Percentiles rank a stretch among this genome's conserved stretches.
phyloP scores from a whole-genome alignment of 2,797 vertebrate species.

The Clamator glandarius region DNA sequence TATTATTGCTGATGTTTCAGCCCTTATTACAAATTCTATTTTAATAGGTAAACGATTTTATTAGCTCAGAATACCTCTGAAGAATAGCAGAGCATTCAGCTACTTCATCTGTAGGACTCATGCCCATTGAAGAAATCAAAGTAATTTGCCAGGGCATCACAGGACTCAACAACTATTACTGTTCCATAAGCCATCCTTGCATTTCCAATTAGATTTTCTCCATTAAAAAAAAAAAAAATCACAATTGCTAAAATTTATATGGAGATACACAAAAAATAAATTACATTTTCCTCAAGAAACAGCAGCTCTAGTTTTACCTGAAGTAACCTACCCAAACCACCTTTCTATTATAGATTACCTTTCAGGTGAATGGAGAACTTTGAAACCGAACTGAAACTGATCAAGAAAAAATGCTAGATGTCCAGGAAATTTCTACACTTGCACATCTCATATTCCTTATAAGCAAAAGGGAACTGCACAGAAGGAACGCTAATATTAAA shows the following conservation, averaged over 20 bases:
- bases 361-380: background rate
- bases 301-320: conserved; percentile 50
- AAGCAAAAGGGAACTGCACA: background rate
- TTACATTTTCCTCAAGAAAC: background rate
- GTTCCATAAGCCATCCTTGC: background rate
- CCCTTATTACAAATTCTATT: background rate
- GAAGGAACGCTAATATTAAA: background rate
- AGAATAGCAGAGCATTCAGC: background rate
- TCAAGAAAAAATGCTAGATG: background rate
- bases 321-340: conserved; percentile 71
- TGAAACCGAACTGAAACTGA: background rate
- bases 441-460: background rate
- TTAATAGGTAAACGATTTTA: background rate
- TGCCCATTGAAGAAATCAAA: background rate
- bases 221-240: background rate
- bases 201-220: background rate
- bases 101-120: background rate
- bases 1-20: background rate
- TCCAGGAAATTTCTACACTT: background rate
- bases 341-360: conserved; percentile 21
- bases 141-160: background rate
- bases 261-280: background rate
- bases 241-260: background rate
- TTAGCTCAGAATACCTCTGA: background rate
- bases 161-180: background rate